Base-by-base conservation (phyloP, 2,888 invertebrate species). In the Ecliptopera silaceata region DNA sequence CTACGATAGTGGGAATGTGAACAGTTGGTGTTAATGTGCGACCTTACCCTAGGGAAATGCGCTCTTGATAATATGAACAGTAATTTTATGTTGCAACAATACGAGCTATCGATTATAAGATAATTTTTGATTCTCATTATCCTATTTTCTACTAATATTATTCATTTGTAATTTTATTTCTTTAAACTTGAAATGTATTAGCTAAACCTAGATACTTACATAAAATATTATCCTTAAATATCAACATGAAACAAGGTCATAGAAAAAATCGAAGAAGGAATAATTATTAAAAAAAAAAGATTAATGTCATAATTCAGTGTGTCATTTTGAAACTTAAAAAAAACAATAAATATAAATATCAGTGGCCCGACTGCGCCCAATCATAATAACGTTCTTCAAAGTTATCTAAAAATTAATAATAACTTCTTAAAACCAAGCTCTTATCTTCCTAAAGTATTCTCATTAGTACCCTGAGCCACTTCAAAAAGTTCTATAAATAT, bases 1-100 rank as follows among this genome's bases (percentile, higher is more conserved):
- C 69, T 72, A 77, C 72, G 72, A 72, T 77, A 77, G 78, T 75
- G 60, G 57, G 66, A 63, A 80, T 77, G 86, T 72, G 84, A 88
- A 88, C 90, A 90, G 90, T 89, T 90, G 90, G 86, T 82, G 85
- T 77, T 89, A 90, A 90, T 90, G 86, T 87, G 70, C 70, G 74
- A 68, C 75, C 78, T 74, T 82, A 84, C 89, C 87, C 89, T 58
- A 78, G 89, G 88, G 89, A 88, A 87, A 86, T 85, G 78, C 70
- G 74, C 80, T 81, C 81, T 83, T 86, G 80, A 86, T 86, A 84
- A 82, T 82, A 80, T 76, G 81, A 79, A 80, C 81, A 78, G 87
- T 86, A 86, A 87, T 87, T 86, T 84, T 84, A 81, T 80, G 80
- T 83, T 82, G 79, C 79, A 82, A 86, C 84, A 85, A 84, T 82